Evolutionary conservation across 2,113 vertebrate genomes (phyloP).

Genomic region (Pao palembangensis): DNA sequence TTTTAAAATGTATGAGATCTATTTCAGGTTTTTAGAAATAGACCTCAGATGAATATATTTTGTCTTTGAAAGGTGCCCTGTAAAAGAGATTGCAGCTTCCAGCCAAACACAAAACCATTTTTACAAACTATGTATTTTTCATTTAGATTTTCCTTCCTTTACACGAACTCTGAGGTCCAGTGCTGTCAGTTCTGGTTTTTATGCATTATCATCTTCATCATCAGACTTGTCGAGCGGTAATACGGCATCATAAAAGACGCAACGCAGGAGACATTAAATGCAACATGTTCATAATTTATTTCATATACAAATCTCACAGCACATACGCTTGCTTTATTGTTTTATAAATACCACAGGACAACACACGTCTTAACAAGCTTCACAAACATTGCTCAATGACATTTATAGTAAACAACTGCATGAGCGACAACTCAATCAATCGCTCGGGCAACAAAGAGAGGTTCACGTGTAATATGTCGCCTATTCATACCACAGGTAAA

Average conservation of each 20-base stretch:
- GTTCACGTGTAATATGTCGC: slow-evolving; percentile 36
- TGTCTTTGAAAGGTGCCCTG: not conserved
- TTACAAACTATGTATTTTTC: slow-evolving; percentile 28
- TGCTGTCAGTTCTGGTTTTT: too few relatives aligned
- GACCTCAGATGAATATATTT: not conserved
- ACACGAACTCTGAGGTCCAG: too few relatives aligned
- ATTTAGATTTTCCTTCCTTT: too few relatives aligned
- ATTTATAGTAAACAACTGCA: slow-evolving; percentile 72
- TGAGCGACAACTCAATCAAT: slow-evolving; percentile 39
- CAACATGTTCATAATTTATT: slow-evolving; percentile 75
- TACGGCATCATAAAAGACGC: not conserved
- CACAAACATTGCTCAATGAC: slow-evolving; percentile 59
- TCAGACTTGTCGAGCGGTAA: too few relatives aligned
- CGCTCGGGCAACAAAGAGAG: slow-evolving; percentile 10
- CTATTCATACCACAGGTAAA: slow-evolving; percentile 20
- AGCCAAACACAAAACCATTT: slow-evolving; percentile 19
- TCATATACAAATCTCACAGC: slow-evolving; percentile 55
- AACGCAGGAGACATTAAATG: slow-evolving; percentile 13
- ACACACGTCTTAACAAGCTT: slow-evolving; percentile 51
- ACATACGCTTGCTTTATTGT: slow-evolving; percentile 40
- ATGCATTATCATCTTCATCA: too few relatives aligned
- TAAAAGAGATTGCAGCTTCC: not conserved
- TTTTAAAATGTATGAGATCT: too few relatives aligned
- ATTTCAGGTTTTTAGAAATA: not conserved
- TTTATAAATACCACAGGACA: slow-evolving; percentile 73